These are phyloP conservation scores for Zaprionus ornatus DNA, from an alignment of 1,140 invertebrate species.

Conservation along the genomic window DNA sequence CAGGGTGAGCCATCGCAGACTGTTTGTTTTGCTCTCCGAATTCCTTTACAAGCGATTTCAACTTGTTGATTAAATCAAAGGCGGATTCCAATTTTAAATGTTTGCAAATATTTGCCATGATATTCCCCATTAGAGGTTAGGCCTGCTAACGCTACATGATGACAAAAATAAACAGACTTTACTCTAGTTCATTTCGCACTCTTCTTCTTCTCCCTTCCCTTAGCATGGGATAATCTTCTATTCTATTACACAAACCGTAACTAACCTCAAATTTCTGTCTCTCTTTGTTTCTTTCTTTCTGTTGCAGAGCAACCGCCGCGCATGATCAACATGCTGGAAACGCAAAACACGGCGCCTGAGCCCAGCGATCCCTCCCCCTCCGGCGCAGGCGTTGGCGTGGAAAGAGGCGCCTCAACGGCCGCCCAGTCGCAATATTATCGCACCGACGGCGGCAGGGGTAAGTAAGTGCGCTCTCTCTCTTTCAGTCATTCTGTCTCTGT, in stretches of 20 bases:
- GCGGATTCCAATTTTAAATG: background rate
- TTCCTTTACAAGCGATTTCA: background rate
- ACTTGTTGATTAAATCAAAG: background rate
- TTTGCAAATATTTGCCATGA: background rate
- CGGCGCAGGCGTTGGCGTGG: conserved; percentile 17
- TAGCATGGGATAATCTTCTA: background rate
- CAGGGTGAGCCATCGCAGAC: background rate
- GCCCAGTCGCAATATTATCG: conserved; percentile 70
- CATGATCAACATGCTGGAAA: conserved; percentile 80
- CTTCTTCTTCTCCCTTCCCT: too few species aligned
- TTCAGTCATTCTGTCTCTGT: conserved; percentile 53
- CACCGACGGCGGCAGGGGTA: conserved; percentile 82
- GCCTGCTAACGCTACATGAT: too few species aligned
- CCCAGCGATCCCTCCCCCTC: conserved; percentile 51
- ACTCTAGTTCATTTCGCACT: too few species aligned
- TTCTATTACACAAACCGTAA: background rate
- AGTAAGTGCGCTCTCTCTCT: conserved; percentile 75
- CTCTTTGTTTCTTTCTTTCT: background rate
- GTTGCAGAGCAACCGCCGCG: conserved; percentile 73
- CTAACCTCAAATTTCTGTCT: background rate
- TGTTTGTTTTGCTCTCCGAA: background rate
- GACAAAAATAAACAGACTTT: too few species aligned
- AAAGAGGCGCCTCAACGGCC: conserved; percentile 50
- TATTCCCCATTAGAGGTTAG: too few species aligned
- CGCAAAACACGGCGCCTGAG: conserved; percentile 83